These are phyloP conservation scores for Orestias chungarensis DNA, from an alignment of 2,797 vertebrate species.

Conservation along the genomic window DNA sequence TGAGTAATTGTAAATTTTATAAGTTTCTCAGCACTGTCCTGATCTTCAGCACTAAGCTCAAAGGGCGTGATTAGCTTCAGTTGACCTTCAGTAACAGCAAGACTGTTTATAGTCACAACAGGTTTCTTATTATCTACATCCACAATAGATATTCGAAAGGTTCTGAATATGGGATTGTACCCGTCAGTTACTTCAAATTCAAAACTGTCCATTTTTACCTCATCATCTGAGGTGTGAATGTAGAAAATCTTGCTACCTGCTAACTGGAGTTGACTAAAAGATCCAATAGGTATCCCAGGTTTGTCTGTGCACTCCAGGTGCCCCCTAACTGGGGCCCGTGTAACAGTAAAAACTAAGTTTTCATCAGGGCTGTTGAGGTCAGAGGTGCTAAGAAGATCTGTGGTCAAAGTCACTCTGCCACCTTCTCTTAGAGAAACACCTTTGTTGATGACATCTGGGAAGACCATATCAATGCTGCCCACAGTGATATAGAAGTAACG, in stretches of 20 bases:
- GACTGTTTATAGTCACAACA: constrained; percentile 85
- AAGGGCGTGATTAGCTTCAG: constrained; percentile 93
- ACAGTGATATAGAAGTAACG: constrained; percentile 93
- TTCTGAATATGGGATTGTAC: constrained; percentile 93
- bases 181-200: constrained; percentile 97
- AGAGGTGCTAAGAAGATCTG: constrained; percentile 92
- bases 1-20: constrained; percentile 89
- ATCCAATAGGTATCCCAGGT: constrained; percentile 85
- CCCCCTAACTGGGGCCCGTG: constrained; percentile 88
- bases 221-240: constrained; percentile 92
- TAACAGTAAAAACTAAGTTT: constrained; percentile 90
- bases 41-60: constrained; percentile 92
- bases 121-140: constrained; percentile 98
- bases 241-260: constrained; percentile 96
- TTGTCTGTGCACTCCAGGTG: constrained; percentile 92
- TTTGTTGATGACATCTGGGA: constrained; percentile 95
- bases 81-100: constrained; percentile 88
- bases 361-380: constrained; percentile 97
- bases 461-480: constrained; percentile 89
- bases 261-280: constrained; percentile 91
- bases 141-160: constrained; percentile 91
- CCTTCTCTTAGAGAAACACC: constrained; percentile 95
- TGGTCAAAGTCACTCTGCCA: constrained; percentile 90
- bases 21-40: constrained; percentile 86
- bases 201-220: constrained; percentile 98